Evolutionary conservation across 2,797 vertebrate species (phyloP).

Genomic region (Phalanger gymnotis): DNA sequence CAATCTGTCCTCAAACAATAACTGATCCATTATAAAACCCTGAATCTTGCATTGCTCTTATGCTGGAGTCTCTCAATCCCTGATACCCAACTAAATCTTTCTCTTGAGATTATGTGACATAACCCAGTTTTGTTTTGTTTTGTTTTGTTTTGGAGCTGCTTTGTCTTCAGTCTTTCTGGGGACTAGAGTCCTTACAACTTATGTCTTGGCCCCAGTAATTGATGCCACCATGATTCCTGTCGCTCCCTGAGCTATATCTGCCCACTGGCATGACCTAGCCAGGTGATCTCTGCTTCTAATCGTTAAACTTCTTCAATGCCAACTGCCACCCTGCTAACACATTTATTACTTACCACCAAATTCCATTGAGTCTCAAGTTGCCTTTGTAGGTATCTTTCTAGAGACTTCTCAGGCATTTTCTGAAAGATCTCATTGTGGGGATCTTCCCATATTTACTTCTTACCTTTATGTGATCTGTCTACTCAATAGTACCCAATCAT

Average conservation of each 20-base stretch:
- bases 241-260: background rate
- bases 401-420: background rate
- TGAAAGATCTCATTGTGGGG: background rate
- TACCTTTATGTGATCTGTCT: background rate
- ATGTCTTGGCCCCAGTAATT: background rate
- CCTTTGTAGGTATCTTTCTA: background rate
- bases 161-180: background rate
- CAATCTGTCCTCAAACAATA: background rate
- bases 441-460: background rate
- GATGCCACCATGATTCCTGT: background rate
- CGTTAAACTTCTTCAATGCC: background rate
- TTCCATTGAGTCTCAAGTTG: background rate
- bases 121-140: background rate
- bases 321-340: background rate
- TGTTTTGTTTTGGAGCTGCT: background rate
- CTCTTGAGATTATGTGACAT: background rate
- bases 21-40: background rate
- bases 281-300: background rate
- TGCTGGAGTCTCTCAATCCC: background rate
- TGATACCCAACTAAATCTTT: background rate
- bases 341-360: background rate
- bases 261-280: background rate
- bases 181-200: background rate
- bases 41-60: background rate
- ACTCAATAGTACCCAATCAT: background rate